phyloP scores from a whole-genome alignment of 2,797 vertebrate genomes.

The Schizopygopsis pylzovi region DNA sequence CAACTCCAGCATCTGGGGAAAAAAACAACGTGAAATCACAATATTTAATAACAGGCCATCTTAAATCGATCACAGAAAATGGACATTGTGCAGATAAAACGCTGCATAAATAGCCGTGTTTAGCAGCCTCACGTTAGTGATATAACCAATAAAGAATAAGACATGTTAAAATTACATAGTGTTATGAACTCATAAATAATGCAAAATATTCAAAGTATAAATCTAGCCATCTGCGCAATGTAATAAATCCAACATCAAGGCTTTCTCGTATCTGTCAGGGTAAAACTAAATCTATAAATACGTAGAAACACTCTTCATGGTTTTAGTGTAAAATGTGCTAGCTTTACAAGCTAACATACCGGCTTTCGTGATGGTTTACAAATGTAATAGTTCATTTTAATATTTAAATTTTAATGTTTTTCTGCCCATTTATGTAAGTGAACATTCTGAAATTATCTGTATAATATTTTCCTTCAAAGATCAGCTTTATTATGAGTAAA shows the following conservation, averaged over 20 bases:
- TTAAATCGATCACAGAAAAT: not conserved
- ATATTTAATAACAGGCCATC: not conserved
- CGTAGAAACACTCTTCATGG: not conserved
- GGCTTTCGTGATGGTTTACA: not conserved
- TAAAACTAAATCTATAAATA: not conserved
- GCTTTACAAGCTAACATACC: not conserved
- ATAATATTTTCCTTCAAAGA: not conserved
- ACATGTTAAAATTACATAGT: not conserved
- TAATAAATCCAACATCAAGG: not conserved
- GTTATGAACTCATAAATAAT: not conserved
- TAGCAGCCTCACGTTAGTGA: not conserved
- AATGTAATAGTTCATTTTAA: not conserved
- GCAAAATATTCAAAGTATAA: not conserved
- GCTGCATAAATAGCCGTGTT: not conserved
- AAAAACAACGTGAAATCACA: constrained; percentile 7
- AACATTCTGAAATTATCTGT: not conserved
- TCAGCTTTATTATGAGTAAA: not conserved
- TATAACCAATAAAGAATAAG: not conserved
- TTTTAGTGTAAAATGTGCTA: not conserved
- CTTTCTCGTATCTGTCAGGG: not conserved
- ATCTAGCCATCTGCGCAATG: not conserved
- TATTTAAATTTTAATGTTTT: not conserved
- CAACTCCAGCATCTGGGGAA: constrained; percentile 37
- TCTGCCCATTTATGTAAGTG: not conserved
- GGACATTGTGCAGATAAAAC: not conserved